Evolutionary conservation across 2,888 invertebrate species (phyloP), one percentile per base, ranked within the genome.

Genomic region (Cataglyphis livida): DNA sequence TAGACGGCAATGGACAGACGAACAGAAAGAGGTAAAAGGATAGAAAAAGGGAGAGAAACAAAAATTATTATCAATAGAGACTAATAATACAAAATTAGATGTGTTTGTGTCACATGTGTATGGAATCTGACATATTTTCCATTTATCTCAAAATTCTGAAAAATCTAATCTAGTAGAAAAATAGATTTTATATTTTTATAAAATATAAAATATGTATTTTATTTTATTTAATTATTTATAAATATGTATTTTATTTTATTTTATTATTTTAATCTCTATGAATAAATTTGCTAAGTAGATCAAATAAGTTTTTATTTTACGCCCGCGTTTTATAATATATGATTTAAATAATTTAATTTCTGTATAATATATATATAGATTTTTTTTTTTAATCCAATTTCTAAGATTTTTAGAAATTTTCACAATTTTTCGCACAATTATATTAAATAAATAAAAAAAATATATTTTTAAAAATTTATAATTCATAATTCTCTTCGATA

Each of bases 41-140:
- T 25, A 7, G 28, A 54, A n/a, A 18, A 12, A 66, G 3, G 15
- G 35, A 35, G 2, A 64, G 3, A 57, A 28, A 78, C 21, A 79
- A 38, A 78, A 78, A 78, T 32, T 28, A 71, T 79, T 78, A 78
- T 79, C 74, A 79, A 12, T 78, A n/a, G 21, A 78, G 32, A 79
- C 78, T 18, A 71, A 70, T 18, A 71, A 70, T 7, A 18, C 12
- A 44, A 1, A 28, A 59, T 71, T 6, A 28, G 57, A 15, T 32
- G 9, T 59, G 74, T 78, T 41, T 78, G 59, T 79, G 73, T 73
- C 57, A n/a, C 32, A 57, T 78, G 41, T 78, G 41, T 71, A 32
- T 44, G 44, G 12, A 71, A n/a, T 57, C 3, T 38, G 12, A 51
- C 15, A n/a, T 41, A 41, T 51, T 35, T 76, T 0, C 28, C 25